Percentiles rank a stretch among this genome's conserved stretches.
These are phyloP conservation scores for Neoniphon sammara DNA, from an alignment of 2,797 vertebrate species.

Conservation along the genomic window DNA sequence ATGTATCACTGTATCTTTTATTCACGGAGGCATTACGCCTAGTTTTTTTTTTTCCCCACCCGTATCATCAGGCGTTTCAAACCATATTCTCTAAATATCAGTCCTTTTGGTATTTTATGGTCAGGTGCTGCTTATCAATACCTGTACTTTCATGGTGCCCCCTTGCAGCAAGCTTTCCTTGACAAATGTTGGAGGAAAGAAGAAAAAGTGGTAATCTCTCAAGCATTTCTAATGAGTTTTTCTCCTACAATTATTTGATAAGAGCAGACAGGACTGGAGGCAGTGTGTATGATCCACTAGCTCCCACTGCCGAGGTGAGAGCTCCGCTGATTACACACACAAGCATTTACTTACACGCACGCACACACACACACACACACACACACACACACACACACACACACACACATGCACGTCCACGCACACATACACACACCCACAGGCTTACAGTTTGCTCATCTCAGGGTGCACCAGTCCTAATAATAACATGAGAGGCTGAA, in stretches of 20 bases:
- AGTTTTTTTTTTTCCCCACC: conserved; percentile 4
- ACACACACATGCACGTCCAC: conserved; percentile 18
- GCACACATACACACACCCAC: conserved; percentile 37
- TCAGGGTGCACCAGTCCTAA: conserved; percentile 71
- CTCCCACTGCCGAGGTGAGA: conserved; percentile 78
- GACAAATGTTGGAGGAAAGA: conserved; percentile 82
- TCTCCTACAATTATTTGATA: conserved; percentile 90
- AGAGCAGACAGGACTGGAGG: conserved; percentile 85
- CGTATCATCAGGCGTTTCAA: conserved; percentile 61
- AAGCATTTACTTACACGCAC: conserved; percentile 53
- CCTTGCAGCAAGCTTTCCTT: conserved; percentile 76
- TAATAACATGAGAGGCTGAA: conserved; percentile 75
- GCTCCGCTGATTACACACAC: conserved; percentile 78
- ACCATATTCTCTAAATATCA: conserved; percentile 61
- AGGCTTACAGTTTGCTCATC: conserved; percentile 68
- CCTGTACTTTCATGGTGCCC: conserved; percentile 76
- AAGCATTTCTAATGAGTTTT: conserved; percentile 91
- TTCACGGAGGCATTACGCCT: conserved; percentile 24
- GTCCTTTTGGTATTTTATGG: conserved; percentile 70
- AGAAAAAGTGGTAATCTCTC: conserved; percentile 84
- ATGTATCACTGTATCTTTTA: conserved; percentile 4
- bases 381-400: conserved; percentile 50
- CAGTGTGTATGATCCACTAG: conserved; percentile 82
- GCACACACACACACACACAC: conserved; percentile 22
- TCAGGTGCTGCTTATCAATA: conserved; percentile 78